These are phyloP conservation scores for Eolophus roseicapilla DNA, from an alignment of 2,113 vertebrate species.

Conservation along the genomic window DNA sequence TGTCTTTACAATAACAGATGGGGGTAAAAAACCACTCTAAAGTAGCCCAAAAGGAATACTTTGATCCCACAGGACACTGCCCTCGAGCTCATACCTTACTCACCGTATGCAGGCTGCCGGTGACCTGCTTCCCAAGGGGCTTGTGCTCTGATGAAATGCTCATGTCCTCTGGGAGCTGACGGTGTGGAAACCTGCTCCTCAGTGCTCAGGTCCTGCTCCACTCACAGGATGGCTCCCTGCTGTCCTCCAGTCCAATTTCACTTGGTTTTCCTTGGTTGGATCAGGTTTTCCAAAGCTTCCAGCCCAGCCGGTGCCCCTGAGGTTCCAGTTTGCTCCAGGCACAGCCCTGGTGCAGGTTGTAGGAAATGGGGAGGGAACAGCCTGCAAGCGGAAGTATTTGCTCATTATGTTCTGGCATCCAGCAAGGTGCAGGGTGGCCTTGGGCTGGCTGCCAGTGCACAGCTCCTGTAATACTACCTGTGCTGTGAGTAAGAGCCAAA, in stretches of 20 bases:
- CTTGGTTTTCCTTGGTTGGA: rapidly evolving
- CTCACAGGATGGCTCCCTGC: rapidly evolving
- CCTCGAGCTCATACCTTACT: not conserved
- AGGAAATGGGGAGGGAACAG: conserved; percentile 8
- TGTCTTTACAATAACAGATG: not conserved
- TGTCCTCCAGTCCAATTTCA: not conserved
- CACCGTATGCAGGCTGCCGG: conserved; percentile 28
- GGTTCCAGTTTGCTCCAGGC: not conserved
- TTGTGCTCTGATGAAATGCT: conserved; percentile 52
- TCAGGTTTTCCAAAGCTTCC: not conserved
- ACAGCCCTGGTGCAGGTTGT: not conserved
- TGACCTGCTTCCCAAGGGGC: conserved; percentile 49
- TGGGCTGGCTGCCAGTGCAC: not conserved
- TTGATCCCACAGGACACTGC: not conserved
- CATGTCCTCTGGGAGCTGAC: not conserved
- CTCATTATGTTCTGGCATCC: not conserved
- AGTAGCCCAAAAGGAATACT: not conserved
- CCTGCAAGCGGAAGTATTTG: conserved; percentile 26
- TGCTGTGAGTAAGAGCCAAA: not conserved
- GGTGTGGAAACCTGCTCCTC: not conserved
- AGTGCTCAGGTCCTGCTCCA: not conserved
- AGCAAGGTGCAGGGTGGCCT: not conserved
- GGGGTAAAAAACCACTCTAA: rapidly evolving
- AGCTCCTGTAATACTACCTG: not conserved
- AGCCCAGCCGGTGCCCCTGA: not conserved